phyloP scores from a whole-genome alignment of 1,140 invertebrate genomes.

The fruit fly (Drosophila melanogaster) region DNA sequence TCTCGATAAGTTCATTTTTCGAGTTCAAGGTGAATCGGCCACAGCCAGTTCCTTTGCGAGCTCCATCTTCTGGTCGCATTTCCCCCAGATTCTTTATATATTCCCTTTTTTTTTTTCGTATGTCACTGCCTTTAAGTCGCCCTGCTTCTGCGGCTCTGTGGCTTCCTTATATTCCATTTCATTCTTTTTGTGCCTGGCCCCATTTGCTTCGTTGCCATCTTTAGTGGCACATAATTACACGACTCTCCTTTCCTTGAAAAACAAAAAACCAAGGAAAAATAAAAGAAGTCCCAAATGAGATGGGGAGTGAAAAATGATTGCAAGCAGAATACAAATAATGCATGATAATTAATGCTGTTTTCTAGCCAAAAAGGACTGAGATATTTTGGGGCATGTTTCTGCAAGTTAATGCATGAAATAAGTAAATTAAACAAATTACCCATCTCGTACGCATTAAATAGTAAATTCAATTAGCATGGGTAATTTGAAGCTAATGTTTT shows the following conservation, averaged over 20 bases:
- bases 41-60: conserved; percentile 32
- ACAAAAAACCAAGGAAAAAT: conserved; percentile 33
- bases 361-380: neutral
- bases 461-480: neutral
- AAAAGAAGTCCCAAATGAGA: conserved; percentile 11
- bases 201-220: conserved; percentile 68
- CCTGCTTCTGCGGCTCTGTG: conserved; percentile 38
- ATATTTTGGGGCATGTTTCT: conserved; percentile 33
- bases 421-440: neutral
- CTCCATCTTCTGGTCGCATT: conserved; percentile 12
- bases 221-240: conserved; percentile 77
- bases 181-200: conserved; percentile 51
- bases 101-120: conserved; percentile 16
- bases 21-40: conserved; percentile 78
- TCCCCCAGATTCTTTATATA: conserved; percentile 11
- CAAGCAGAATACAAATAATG: conserved; percentile 33
- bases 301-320: conserved; percentile 64
- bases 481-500: neutral
- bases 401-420: neutral
- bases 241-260: conserved; percentile 18
- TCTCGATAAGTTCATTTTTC: conserved; percentile 70
- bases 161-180: conserved; percentile 34
- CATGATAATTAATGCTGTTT: conserved; percentile 44
- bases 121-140: conserved; percentile 51
- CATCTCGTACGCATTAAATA: neutral